Base-by-base conservation (phyloP, 2,113 vertebrate genomes). In the Condylura cristata region DNA sequence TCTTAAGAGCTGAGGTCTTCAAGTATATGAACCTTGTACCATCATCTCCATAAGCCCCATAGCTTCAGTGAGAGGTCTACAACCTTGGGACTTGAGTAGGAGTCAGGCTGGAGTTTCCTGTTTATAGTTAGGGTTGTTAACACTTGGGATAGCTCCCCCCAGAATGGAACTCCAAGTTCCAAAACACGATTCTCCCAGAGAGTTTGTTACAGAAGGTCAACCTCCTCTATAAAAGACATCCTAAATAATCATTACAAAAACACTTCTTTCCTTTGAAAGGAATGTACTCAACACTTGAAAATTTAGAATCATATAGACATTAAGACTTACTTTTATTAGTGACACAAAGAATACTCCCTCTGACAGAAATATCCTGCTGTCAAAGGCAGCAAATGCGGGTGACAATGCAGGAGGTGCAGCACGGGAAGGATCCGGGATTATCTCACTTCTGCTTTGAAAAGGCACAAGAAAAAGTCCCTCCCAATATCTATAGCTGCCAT, bases 91-190 rank as follows among this genome's bases (percentile, higher is more conserved):
- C 91, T 80, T 83, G 89, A 97, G 95, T 96, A 65, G 94, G 95
- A 92, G 89, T 75, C 13, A 32, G 61, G 8, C 86, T 74, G 66
- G 65, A 92, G 93, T n/a, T 97, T 97, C 95, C 95, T 97, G 96
- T 97, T 96, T 96, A 96, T 87, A 94, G 90, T 95, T 93, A 48
- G 93, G 46, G 71, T 87, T 83, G 92, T 95, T 94, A 91, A 92
- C 95, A 90, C 93, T 96, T 88, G 94, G 76, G 90, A 83, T 60
- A 71, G 66, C 53, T 70, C 44, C 60, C 91, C 37, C 37, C 8
- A 89, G 91, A 60, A 53, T 61, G 94, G 96, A 95, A 95, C 96
- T 89, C 81, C 39, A 39, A 70, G 72, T 96, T 97, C 93, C 91
- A 46, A 94, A 95, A 91, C 91, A 91, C 6, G 56, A 84, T 56